Percentiles rank a stretch among this genome's conserved stretches.
Conservation (phyloP, 2,888 invertebrate species). For the Phorcus lineatus region DNA sequence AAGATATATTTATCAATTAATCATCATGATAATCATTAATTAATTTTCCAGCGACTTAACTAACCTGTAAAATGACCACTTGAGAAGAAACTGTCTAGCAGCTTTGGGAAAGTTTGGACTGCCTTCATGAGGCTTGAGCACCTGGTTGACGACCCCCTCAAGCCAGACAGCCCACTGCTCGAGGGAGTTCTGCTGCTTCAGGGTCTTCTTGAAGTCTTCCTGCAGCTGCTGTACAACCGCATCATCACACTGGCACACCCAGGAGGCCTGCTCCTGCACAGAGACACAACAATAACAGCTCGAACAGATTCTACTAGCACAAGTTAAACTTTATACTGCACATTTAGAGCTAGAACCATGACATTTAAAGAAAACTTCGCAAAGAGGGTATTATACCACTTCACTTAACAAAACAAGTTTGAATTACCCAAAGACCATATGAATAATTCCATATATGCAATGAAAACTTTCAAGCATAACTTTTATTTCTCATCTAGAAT, state of each 20-base stretch:
- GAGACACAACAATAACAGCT: slow-evolving; percentile 12
- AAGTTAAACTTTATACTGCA: too few relatives aligned
- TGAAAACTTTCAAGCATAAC: too few relatives aligned
- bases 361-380: too few relatives aligned
- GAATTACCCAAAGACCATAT: too few relatives aligned
- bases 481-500: too few relatives aligned
- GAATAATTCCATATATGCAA: too few relatives aligned
- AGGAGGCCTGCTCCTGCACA: slow-evolving; percentile 85
- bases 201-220: slow-evolving; percentile 85
- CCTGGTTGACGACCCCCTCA: slow-evolving; percentile 92
- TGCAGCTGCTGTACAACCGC: slow-evolving; percentile 89
- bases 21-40: too few relatives aligned
- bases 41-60: background rate
- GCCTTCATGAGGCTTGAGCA: slow-evolving; percentile 91
- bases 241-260: slow-evolving; percentile 97
- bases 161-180: slow-evolving; percentile 99
- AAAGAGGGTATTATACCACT: too few relatives aligned
- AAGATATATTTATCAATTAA: too few relatives aligned
- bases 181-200: slow-evolving; percentile 88
- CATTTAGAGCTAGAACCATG: too few relatives aligned
- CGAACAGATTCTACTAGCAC: too few relatives aligned
- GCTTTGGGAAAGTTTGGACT: slow-evolving; percentile 74
- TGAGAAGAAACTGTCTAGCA: slow-evolving; percentile 90
- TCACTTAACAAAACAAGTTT: too few relatives aligned
- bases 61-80: slow-evolving; percentile 98